Evolutionary conservation across 1,140 invertebrate genomes (phyloP).

Genomic region (Drosophila kanapiae): DNA sequence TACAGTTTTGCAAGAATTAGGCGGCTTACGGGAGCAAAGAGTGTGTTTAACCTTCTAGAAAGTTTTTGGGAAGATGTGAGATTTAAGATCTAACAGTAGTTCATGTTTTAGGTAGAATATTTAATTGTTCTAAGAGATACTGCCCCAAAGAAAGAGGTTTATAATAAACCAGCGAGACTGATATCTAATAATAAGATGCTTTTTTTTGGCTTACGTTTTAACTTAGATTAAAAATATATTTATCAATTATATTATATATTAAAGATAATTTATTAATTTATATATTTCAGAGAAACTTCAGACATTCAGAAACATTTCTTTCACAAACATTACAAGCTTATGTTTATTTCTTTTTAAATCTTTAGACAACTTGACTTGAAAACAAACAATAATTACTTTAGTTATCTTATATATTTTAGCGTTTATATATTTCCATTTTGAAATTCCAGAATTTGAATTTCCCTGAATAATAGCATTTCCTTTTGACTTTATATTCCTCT

Average conservation of each 20-base stretch:
- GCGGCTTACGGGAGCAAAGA: not conserved
- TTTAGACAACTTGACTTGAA: not conserved
- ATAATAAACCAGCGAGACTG: no score
- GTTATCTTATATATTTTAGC: no score
- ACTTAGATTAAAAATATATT: not conserved
- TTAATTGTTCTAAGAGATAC: not conserved
- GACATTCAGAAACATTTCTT: no score
- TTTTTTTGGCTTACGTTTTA: no score
- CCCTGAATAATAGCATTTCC: not conserved
- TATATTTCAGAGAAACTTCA: no score
- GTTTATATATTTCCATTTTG: not conserved
- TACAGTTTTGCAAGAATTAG: constrained; percentile 24
- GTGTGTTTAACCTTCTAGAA: not conserved
- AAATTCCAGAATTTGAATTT: no score
- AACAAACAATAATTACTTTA: not conserved
- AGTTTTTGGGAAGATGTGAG: not conserved
- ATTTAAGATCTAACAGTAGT: not conserved
- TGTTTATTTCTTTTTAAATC: not conserved
- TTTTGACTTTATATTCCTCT: not conserved
- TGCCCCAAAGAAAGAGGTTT: no score
- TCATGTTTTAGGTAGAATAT: not conserved
- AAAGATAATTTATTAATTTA: not conserved
- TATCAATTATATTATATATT: not conserved
- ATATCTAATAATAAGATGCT: no score
- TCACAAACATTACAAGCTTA: not conserved